These are phyloP conservation scores for Edolisoma coerulescens DNA, from an alignment of 2,113 vertebrate species.

Conservation along the genomic window DNA sequence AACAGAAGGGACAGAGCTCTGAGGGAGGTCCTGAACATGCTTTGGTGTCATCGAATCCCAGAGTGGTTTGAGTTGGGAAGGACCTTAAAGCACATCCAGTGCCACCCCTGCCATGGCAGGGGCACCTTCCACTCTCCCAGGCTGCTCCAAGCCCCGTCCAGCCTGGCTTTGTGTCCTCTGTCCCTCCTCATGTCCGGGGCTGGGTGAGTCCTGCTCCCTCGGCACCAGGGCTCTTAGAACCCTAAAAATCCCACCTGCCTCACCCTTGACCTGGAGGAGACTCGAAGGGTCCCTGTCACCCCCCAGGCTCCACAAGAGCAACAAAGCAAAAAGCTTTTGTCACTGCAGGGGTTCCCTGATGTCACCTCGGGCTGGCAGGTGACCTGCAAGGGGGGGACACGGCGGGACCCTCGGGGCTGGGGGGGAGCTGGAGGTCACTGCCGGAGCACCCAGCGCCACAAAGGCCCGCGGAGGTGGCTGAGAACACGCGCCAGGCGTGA, in stretches of 20 bases:
- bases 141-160: background rate
- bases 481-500: background rate
- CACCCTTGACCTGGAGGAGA: background rate
- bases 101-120: background rate
- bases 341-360: background rate
- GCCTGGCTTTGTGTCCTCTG: background rate
- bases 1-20: background rate
- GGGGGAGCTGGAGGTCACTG: fast-evolving
- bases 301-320: background rate
- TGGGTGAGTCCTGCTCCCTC: background rate
- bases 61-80: background rate
- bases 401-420: background rate
- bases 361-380: background rate
- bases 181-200: background rate
- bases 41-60: background rate
- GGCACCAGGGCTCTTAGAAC: background rate
- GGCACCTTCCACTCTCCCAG: background rate
- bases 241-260: background rate
- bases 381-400: background rate
- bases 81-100: background rate
- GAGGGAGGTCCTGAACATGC: background rate
- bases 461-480: background rate
- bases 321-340: background rate
- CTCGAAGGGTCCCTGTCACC: background rate
- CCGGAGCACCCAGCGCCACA: background rate